Base-by-base conservation (phyloP, 2,113 vertebrate genomes). In the Menura novaehollandiae region DNA sequence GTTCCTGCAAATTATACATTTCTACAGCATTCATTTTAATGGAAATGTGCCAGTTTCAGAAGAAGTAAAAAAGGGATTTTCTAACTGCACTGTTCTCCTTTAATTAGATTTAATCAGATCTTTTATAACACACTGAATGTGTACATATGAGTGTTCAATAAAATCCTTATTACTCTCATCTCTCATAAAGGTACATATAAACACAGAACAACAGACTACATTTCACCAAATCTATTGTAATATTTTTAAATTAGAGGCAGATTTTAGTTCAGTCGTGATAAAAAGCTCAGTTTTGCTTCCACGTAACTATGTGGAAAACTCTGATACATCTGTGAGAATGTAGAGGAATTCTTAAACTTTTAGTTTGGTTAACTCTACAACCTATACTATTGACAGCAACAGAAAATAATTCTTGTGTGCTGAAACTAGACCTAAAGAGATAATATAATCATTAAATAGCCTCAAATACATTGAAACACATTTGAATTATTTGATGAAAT, bases 21-120 rank as follows among this genome's bases (percentile, higher is more conserved):
- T 93, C 53, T 88, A 53, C 37, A 60, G 23, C 75, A 77, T 66
- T 90, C 28, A 35, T 96, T 90, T 92, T 76, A 77, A 82, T 49
- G 62, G 90, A 93, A 94, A n/a, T 20, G 13, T 90, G n/a, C 20
- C 15, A 27, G 49, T 90, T 92, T 89, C 62, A 83, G 32, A 93
- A 80, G 46, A 89, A 37, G n/a, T 64, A 28, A 58, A 77, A 74
- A n/a, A 69, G 28, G 5, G 2, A 3, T n/a, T 66, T 85, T 79
- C 84, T 92, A 83, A 80, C 39, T 62, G 41, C 41, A 69, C 24
- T 37, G 10, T 62, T 88, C 37, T 84, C 22, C 51, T 94, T 95
- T 83, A 91, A 64, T 90, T 90, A 76, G 44, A 89, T 85, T 84
- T 85, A 91, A 75, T 90, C 82, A 41, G 49, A 13, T 94, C 91